A percentile compares a stretch with the other conserved stretches of the same genome.
These are phyloP conservation scores for Cataglyphis albicans DNA, from an alignment of 2,888 invertebrate species.

Conservation along the genomic window DNA sequence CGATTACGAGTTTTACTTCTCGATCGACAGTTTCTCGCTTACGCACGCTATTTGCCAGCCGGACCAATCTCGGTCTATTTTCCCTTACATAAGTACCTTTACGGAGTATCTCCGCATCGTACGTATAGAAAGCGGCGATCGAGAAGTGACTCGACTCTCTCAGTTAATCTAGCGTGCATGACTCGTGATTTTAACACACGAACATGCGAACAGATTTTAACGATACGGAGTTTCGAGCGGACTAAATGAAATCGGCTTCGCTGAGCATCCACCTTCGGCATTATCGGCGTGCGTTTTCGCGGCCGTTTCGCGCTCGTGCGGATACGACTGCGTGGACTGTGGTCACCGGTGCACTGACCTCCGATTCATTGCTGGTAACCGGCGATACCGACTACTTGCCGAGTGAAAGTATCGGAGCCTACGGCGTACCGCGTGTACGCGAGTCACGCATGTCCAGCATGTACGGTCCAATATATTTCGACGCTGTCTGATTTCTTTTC, in stretches of 20 bases:
- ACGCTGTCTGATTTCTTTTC: constrained; percentile 63
- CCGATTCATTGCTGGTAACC: constrained; percentile 79
- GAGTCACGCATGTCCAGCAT: constrained; percentile 28
- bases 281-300: constrained; percentile 61
- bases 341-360: constrained; percentile 83
- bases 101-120: constrained; percentile 16
- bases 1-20: constrained; percentile 8
- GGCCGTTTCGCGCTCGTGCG: constrained; percentile 64
- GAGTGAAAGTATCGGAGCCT: constrained; percentile 81
- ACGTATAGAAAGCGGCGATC: constrained; percentile 45
- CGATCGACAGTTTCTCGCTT: constrained; percentile 21
- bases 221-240: constrained; percentile 19
- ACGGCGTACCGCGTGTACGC: constrained; percentile 57
- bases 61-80: constrained; percentile 32
- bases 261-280: constrained; percentile 57
- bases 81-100: constrained; percentile 30
- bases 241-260: constrained; percentile 22
- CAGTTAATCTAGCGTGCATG: constrained; percentile 31
- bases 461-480: constrained; percentile 59
- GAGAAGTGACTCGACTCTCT: constrained; percentile 13
- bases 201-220: constrained; percentile 29
- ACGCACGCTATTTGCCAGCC: constrained; percentile 16
- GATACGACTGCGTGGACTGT: constrained; percentile 71
- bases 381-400: constrained; percentile 77
- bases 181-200: constrained; percentile 15